Base-by-base conservation (phyloP, 23 tunicate genomes). In the Corella eumyota region DNA sequence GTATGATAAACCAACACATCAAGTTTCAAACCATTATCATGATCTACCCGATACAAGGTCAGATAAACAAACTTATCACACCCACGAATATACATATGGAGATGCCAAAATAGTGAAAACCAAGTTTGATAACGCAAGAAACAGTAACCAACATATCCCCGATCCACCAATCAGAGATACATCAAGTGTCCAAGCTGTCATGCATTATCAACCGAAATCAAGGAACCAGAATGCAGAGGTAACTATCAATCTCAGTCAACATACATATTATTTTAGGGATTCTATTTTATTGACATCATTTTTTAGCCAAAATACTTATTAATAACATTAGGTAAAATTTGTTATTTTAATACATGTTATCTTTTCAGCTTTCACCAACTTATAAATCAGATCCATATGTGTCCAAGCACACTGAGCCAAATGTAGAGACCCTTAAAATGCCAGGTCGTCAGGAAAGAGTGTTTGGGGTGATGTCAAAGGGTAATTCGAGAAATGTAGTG, bases 71-170 rank as follows among this genome's bases (percentile, higher is more conserved):
- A 64, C 25, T 21, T 29, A 30, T 7, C 13, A 50, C 1, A 1
- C 22, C 1, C 38, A 45, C 51, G 44, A 62, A 52, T 62, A 31
- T 27, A 76, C 57, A 57, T 57, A 38, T 25, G 32, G 60, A 3
- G 82, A 66, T 40, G 73, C 82, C 7, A 56, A 58, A 36, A 66
- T 76, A 26, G 82, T 76, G 54, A 74, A 74, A 36, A 64, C 80
- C 22, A 44, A 35, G 33, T 34, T 61, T 15, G 78, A 72, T 35
- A 36, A 17, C 20, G 20, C 49, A 25, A 50, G 61, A 17, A 15
- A 26, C 21, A 31, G 48, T 26, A 57, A 60, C 1, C 21, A 26
- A 26, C 30, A 31, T 36, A 59, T 58, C 7, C 85, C 85, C 19
- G 85, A 68, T 7, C 85, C 85, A 33, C 85, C 85, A 1, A 50